Evolutionary conservation across 2,113 vertebrate species (phyloP).

Genomic region (Chlamydotis undulata): DNA sequence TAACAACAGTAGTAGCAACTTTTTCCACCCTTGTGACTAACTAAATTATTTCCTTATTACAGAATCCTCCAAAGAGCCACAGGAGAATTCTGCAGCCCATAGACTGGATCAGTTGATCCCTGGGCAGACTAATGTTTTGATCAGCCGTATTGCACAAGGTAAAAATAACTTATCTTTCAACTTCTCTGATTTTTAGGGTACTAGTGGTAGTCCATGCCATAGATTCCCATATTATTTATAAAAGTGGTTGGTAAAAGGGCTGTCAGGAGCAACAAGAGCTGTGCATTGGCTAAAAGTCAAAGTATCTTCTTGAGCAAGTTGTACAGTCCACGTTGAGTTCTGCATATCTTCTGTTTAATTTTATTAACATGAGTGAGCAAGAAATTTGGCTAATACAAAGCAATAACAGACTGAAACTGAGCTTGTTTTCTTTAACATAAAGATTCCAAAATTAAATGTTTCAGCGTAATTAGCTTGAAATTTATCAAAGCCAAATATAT

Average conservation of each 20-base stretch:
- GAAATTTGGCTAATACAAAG: neutral
- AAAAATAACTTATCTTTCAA: neutral
- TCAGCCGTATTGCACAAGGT: neutral
- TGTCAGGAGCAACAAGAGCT: neutral
- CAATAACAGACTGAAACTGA: neutral
- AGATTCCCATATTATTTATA: neutral
- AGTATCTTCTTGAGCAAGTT: neutral
- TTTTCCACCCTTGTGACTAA: neutral
- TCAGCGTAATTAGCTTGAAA: neutral
- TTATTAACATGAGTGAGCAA: neutral
- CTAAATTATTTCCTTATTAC: neutral
- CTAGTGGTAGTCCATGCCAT: neutral
- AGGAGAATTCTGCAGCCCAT: neutral
- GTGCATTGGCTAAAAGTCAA: neutral
- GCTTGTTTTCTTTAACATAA: neutral
- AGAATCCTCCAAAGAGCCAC: neutral
- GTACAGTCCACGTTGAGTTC: fast-evolving
- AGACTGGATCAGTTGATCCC: neutral
- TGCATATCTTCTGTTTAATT: neutral
- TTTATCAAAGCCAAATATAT: neutral
- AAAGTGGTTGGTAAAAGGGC: neutral
- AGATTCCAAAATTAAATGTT: neutral
- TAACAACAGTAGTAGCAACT: neutral
- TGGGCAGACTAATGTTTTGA: neutral
- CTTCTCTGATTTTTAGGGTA: neutral